Evolutionary conservation across 92 coral and sea anemone genomes (phyloP).

Genomic region (Parazoanthus swiftii): DNA sequence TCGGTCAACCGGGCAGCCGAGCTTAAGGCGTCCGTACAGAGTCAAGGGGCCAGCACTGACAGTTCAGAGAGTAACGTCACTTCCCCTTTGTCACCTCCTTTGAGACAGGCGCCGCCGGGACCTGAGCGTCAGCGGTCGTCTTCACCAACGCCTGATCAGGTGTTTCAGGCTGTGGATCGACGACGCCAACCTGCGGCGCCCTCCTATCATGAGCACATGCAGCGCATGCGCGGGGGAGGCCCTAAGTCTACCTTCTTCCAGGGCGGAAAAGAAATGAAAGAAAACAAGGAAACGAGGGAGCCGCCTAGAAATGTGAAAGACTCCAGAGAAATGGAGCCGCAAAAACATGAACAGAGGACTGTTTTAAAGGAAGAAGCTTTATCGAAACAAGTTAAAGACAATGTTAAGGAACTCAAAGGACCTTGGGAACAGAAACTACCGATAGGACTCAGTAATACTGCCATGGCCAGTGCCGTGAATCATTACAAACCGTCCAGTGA

Average conservation of each 20-base stretch:
- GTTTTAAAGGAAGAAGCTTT: constrained; percentile 31
- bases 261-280: constrained; percentile 56
- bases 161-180: constrained; percentile 91
- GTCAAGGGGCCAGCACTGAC: constrained; percentile 62
- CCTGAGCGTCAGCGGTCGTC: constrained; percentile 76
- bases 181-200: constrained; percentile 99
- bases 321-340: constrained; percentile 19
- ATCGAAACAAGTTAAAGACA: constrained; percentile 40
- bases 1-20: constrained; percentile 68
- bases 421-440: constrained; percentile 38
- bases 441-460: constrained; percentile 44
- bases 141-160: constrained; percentile 93
- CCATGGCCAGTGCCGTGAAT: constrained; percentile 39
- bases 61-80: constrained; percentile 59
- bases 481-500: constrained; percentile 70
- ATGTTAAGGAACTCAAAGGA: constrained; percentile 43
- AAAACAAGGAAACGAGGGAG: constrained; percentile 36
- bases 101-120: constrained; percentile 49
- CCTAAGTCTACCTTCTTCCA: constrained; percentile 75
- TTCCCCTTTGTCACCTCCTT: constrained; percentile 53
- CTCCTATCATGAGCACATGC: constrained; percentile 97
- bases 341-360: neutral
- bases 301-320: constrained; percentile 23
- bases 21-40: constrained; percentile 61
- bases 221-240: constrained; percentile 64